These are phyloP conservation scores for Sicus ferrugineus DNA, from an alignment of 2,888 invertebrate genomes.

Conservation along the genomic window DNA sequence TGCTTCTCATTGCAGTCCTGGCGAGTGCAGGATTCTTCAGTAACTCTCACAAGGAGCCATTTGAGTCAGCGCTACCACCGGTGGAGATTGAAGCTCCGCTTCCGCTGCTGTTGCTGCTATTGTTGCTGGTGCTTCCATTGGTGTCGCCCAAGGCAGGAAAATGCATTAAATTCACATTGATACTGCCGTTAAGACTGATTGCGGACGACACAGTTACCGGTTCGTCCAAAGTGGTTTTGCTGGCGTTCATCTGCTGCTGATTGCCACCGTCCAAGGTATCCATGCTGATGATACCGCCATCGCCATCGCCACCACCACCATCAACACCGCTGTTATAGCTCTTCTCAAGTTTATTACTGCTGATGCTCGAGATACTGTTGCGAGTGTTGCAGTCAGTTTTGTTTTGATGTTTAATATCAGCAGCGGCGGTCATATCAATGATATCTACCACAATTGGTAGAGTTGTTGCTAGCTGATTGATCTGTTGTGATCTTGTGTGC, in stretches of 20 bases:
- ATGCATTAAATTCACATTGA: slow-evolving; percentile 71
- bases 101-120: slow-evolving; percentile 60
- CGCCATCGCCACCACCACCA: not conserved
- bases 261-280: slow-evolving; percentile 68
- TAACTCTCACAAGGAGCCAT: slow-evolving; percentile 58
- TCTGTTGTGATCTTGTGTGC: not conserved
- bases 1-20: slow-evolving; percentile 46
- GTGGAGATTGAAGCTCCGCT: slow-evolving; percentile 18
- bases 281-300: slow-evolving; percentile 13
- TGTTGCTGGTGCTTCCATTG: slow-evolving; percentile 59
- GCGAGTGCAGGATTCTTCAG: slow-evolving; percentile 50
- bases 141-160: slow-evolving; percentile 73
- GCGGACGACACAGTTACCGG: too few species aligned
- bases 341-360: not conserved
- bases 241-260: too few species aligned
- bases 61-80: slow-evolving; percentile 26
- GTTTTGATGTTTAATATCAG: slow-evolving; percentile 11
- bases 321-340: too few species aligned
- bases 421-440: slow-evolving; percentile 29
- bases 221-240: too few species aligned
- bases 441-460: not conserved
- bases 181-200: not conserved
- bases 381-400: slow-evolving; percentile 31
- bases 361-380: slow-evolving; percentile 31
- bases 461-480: not conserved